Evolutionary conservation across 2,797 vertebrate genomes (phyloP), one percentile per base, ranked within the genome.

Genomic region (Dryobates pubescens): DNA sequence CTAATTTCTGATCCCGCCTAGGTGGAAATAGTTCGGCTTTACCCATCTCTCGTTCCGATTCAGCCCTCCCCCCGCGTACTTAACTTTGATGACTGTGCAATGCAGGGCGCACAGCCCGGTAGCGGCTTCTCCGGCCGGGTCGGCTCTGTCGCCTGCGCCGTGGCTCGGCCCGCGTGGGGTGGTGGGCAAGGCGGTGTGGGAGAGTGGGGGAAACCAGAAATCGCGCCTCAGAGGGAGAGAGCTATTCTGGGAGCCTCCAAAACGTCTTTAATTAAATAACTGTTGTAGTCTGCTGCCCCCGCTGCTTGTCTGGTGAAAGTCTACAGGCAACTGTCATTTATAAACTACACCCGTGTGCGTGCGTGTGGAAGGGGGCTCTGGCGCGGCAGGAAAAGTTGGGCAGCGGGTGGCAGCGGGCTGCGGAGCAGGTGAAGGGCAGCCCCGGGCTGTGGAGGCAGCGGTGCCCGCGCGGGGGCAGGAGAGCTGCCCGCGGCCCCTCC

Each of bases 41-140:
- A 27, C 57, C 64, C 68, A 34, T 56, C 57, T 49, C 38, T 74
- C 68, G 38, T 59, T 27, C 9, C 5, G 51, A 20, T 86, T 30
- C 41, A 36, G 7, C 62, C 71, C 45, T 67, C 14, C 22, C 16
- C 10, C 19, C 92, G 7, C 74, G 38, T 29, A 93, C 93, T 97
- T 96, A 97, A 98, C 97, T 98, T 98, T 95, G 96, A 97, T 97
- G 97, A 96, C 96, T 93, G 95, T 96, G 97, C 97, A 96, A 76
- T 96, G 97, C 96, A 67, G 96, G 83, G 93, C 81, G 86, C 78
- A 82, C 91, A 85, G 83, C 91, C 92, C 24, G 89, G 19, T 19
- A 63, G 10, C 89, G 72, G 82, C 76, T 88, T 74, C 67, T 27
- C 70, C 81, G 80, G 92, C 81, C 86, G 90, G 43, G 2, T 29